A percentile compares a stretch with the other conserved stretches of the same genome.
phyloP scores from a whole-genome alignment of 2,113 vertebrate species.

The Brienomyrus brachyistius region DNA sequence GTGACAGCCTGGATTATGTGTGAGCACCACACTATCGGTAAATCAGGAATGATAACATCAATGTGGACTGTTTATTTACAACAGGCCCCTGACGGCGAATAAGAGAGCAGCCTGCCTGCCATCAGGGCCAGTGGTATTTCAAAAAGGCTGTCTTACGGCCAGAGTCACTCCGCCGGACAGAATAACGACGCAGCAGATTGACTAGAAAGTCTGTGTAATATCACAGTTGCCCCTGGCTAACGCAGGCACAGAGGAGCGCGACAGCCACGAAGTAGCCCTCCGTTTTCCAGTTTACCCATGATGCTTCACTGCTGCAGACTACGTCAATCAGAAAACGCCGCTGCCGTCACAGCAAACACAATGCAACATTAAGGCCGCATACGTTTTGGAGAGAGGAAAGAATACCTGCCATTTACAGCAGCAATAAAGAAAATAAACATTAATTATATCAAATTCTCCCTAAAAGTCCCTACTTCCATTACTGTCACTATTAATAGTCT shows the following conservation, averaged over 20 bases:
- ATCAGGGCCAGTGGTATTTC: neutral
- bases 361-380: neutral
- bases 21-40: neutral
- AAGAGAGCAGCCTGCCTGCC: neutral
- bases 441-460: neutral
- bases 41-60: neutral
- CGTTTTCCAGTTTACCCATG: neutral
- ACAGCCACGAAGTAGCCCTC: neutral
- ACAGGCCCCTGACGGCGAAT: neutral
- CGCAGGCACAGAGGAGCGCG: neutral
- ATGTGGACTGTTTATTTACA: neutral
- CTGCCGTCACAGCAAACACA: neutral
- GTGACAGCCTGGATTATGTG: conserved; percentile 1
- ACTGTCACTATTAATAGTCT: neutral
- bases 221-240: neutral
- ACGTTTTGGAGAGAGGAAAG: neutral
- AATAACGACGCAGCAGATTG: neutral
- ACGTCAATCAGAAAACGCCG: neutral
- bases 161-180: neutral
- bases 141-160: neutral
- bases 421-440: neutral
- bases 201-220: neutral
- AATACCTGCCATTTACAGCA: neutral
- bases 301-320: neutral
- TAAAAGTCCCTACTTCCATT: neutral